Evolutionary conservation across 37 sponge, comb jelly and placozoan species (phyloP).

Genomic region (Bolinopsis microptera): DNA sequence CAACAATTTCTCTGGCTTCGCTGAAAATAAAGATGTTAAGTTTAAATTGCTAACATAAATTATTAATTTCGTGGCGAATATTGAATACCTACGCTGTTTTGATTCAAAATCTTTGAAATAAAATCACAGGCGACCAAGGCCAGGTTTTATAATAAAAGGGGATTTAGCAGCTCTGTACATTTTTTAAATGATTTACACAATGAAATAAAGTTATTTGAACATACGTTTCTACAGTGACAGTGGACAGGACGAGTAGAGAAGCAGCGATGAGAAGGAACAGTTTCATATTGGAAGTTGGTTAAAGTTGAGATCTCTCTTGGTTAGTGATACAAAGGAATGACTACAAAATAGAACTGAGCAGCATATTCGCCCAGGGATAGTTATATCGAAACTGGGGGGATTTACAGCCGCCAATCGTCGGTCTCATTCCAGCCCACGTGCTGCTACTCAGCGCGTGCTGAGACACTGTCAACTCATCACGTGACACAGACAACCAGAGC

Average conservation of each 20-base stretch:
- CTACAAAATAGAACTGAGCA: background rate
- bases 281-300: background rate
- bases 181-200: no score
- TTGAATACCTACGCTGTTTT: no score
- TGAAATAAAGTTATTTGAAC: no score
- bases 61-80: no score
- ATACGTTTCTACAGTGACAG: background rate
- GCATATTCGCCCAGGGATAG: background rate
- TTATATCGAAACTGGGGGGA: background rate
- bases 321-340: background rate
- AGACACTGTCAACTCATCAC: background rate
- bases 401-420: background rate
- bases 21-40: no score
- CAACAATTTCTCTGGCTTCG: background rate
- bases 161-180: no score
- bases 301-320: background rate
- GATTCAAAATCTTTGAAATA: no score
- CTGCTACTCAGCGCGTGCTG: background rate
- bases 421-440: background rate
- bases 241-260: constrained; percentile 4
- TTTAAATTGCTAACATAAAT: no score
- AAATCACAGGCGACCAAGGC: no score
- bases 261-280: constrained; percentile 9
- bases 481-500: background rate
- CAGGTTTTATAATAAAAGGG: no score